These are phyloP conservation scores for Montipora efflorescens DNA, from an alignment of 64 coral and sea anemone genomes.

Conservation along the genomic window DNA sequence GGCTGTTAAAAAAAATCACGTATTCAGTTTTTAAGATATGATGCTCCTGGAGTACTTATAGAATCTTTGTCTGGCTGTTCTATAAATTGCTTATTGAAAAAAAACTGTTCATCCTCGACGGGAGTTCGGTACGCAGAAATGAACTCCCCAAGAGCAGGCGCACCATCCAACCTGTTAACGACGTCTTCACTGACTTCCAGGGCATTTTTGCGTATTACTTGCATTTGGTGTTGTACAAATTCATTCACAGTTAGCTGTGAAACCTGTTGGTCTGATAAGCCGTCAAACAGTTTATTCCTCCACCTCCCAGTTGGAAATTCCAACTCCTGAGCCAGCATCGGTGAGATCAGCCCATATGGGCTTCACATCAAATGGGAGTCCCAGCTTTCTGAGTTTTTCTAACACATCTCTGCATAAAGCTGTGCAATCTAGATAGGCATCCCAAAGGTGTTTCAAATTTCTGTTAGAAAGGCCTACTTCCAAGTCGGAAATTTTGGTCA, in stretches of 20 bases:
- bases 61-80: background rate
- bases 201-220: conserved; percentile 55
- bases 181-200: conserved; percentile 43
- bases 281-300: conserved; percentile 9
- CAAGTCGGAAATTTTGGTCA: conserved; percentile 50
- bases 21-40: too few species aligned
- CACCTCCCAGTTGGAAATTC: background rate
- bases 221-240: conserved; percentile 53
- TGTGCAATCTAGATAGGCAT: conserved; percentile 36
- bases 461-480: conserved; percentile 1
- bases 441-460: conserved; percentile 42
- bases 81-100: too few species aligned
- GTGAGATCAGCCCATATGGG: conserved; percentile 59
- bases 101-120: too few species aligned
- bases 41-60: too few species aligned
- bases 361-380: conserved; percentile 64
- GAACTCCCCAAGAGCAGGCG: conserved; percentile 45
- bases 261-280: conserved; percentile 19
- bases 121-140: background rate
- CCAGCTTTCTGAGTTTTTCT: background rate
- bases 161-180: conserved; percentile 42
- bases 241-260: background rate
- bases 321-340: conserved; percentile 47
- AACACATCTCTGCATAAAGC: conserved; percentile 37
- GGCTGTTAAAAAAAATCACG: too few species aligned